Base-by-base conservation (phyloP, 2,888 invertebrate species). In the Zhengitettix transpicula region DNA sequence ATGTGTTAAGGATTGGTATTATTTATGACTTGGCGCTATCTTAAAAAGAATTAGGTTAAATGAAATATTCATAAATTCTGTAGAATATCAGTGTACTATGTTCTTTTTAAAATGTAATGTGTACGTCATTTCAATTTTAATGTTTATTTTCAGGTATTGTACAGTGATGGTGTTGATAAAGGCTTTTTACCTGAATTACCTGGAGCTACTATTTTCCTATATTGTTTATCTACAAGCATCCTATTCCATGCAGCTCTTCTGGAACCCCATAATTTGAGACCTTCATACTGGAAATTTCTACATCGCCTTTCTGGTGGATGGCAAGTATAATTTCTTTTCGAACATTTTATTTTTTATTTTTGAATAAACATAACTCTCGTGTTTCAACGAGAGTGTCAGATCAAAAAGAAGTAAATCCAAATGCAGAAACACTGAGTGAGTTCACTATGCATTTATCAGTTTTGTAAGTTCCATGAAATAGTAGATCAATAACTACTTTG, bases 281-380 rank as follows among this genome's bases (percentile, higher is more conserved):
- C 83, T n/a, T 88, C 87, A 59, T 92, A 92, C 72, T 89, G 85
- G 81, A 86, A 84, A 69, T 91, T 91, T 72, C 74, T 92, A 52
- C 79, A 81, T 64, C 79, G 79, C 62, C 77, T 89, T 63, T 90
- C 90, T 0, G 87, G 85, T 53, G 83, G 81, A 71, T 56, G 70
- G 71, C 65, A 69, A 68, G 75, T 75, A 52, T 14, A 54, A 16
- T 40, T 58, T 55, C n/a, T n/a, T n/a, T n/a, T n/a, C 5, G n/a
- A 40, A 10, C 40, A 53, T 15, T 53, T 42, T 8, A 40, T 11
- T 44, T 0, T 10, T 2, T 28, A 47, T 56, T 52, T 40, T 40
- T 52, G 47, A 14, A n/a, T 9, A 53, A 11, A 10, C 11, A 10
- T 14, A 14, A 57, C 16, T 40, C n/a, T n/a, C n/a, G n/a, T n/a